A percentile compares a stretch with the other conserved stretches of the same genome.
These are phyloP conservation scores for human DNA, from an alignment of 2,113 vertebrate genomes.

Conservation along the genomic window DNA sequence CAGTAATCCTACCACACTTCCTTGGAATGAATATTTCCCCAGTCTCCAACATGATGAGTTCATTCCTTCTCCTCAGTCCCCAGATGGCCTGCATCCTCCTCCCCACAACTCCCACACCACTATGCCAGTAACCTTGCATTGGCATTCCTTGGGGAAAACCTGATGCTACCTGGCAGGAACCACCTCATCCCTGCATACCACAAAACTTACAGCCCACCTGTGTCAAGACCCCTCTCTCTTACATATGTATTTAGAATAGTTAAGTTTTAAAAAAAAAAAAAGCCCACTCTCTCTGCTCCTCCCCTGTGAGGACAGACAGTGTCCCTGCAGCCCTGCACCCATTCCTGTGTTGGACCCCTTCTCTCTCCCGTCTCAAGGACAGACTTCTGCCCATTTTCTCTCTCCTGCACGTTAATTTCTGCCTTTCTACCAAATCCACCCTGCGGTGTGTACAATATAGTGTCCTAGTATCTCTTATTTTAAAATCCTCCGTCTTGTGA, in stretches of 20 bases:
- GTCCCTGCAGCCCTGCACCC: neutral
- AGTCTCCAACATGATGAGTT: neutral
- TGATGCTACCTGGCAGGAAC: neutral
- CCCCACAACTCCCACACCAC: neutral
- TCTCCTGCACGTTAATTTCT: neutral
- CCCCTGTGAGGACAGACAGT: neutral
- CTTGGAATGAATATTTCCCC: neutral
- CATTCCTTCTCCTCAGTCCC: neutral
- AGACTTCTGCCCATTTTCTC: neutral
- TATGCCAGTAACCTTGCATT: neutral
- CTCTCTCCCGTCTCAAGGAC: neutral
- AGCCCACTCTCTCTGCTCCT: neutral
- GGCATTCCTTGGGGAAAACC: neutral
- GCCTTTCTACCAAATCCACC: neutral
- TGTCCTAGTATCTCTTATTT: neutral
- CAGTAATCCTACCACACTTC: neutral
- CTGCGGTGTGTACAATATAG: neutral
- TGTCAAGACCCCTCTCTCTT: too few species aligned
- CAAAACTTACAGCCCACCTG: neutral
- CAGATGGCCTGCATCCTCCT: neutral
- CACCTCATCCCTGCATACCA: neutral
- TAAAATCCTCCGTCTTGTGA: neutral
- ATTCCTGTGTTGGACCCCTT: accelerated
- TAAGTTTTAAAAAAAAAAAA: too few species aligned
- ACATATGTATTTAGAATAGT: too few species aligned